These are phyloP conservation scores for Tolmerus cingulatus DNA, from an alignment of 2,888 invertebrate genomes.

Conservation along the genomic window DNA sequence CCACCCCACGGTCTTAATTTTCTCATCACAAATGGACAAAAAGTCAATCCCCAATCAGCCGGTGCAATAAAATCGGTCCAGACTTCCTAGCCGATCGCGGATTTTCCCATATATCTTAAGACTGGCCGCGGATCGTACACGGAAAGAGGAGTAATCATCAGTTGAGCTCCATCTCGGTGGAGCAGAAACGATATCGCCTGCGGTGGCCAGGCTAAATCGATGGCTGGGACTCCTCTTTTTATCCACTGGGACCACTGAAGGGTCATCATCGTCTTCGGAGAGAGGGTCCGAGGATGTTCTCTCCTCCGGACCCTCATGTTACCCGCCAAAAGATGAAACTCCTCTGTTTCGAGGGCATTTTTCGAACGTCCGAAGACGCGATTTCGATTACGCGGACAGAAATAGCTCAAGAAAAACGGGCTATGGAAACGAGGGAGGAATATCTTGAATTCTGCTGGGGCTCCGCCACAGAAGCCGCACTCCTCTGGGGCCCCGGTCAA, in stretches of 20 bases:
- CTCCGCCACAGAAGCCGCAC: not conserved
- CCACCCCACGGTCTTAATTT: constrained; percentile 43
- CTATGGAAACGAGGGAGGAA: constrained; percentile 7
- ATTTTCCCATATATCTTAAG: constrained; percentile 38
- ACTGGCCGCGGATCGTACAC: constrained; percentile 18
- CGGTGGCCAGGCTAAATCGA: constrained; percentile 40
- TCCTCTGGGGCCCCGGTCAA: not conserved
- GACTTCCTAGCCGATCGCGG: constrained; percentile 29
- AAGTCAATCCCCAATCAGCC: constrained; percentile 31
- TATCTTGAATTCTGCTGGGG: not conserved
- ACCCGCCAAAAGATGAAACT: not conserved
- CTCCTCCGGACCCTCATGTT: not conserved
- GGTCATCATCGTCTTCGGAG: constrained; percentile 14
- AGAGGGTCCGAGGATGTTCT: not conserved
- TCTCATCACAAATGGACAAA: constrained; percentile 42
- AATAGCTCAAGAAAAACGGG: not conserved
- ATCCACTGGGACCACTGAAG: not conserved
- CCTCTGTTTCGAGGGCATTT: constrained; percentile 27
- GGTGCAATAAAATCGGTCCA: constrained; percentile 19
- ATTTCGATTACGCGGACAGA: constrained; percentile 10
- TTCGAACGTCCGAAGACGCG: not conserved
- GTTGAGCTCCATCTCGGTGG: constrained; percentile 4
- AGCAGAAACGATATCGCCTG: constrained; percentile 37
- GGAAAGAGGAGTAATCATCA: constrained; percentile 40
- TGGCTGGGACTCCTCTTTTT: constrained; percentile 4